phyloP scores from a whole-genome alignment of 1,140 invertebrate genomes.

The Lamellibrachia luymesi region DNA sequence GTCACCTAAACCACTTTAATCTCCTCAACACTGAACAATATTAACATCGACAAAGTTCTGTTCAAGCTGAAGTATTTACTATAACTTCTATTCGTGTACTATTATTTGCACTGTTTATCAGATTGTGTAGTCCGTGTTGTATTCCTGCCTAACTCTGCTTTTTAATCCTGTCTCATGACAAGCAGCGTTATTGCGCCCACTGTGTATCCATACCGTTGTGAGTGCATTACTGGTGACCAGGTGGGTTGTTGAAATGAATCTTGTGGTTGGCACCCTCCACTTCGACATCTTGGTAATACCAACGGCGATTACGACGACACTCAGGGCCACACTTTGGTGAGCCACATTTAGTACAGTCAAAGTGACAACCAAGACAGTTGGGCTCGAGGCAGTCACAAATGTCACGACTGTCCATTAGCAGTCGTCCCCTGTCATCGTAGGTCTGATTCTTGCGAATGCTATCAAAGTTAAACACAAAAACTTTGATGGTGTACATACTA shows the following conservation, averaged over 20 bases:
- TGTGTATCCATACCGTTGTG: background rate
- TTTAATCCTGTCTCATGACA: too few relatives aligned
- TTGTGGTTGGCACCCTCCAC: conserved; percentile 46
- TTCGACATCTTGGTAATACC: conserved; percentile 50
- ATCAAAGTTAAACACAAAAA: background rate
- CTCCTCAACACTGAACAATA: background rate
- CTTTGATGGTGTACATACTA: background rate
- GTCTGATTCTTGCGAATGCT: conserved; percentile 27
- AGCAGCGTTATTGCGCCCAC: background rate
- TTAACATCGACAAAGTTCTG: background rate
- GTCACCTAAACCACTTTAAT: background rate
- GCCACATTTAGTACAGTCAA: conserved; percentile 72
- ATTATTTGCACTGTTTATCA: background rate
- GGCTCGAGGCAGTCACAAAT: conserved; percentile 75
- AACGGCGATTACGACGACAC: conserved; percentile 58
- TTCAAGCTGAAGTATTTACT: background rate
- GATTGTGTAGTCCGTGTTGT: background rate
- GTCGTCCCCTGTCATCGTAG: conserved; percentile 56
- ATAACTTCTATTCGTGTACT: background rate
- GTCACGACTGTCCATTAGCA: conserved; percentile 64
- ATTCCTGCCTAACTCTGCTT: background rate
- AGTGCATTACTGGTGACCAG: background rate
- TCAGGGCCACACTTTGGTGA: conserved; percentile 67
- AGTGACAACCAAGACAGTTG: conserved; percentile 75
- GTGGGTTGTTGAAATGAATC: background rate